Base-by-base conservation (phyloP, 2,888 invertebrate species). In the Chaetogeoica ovagalla region DNA sequence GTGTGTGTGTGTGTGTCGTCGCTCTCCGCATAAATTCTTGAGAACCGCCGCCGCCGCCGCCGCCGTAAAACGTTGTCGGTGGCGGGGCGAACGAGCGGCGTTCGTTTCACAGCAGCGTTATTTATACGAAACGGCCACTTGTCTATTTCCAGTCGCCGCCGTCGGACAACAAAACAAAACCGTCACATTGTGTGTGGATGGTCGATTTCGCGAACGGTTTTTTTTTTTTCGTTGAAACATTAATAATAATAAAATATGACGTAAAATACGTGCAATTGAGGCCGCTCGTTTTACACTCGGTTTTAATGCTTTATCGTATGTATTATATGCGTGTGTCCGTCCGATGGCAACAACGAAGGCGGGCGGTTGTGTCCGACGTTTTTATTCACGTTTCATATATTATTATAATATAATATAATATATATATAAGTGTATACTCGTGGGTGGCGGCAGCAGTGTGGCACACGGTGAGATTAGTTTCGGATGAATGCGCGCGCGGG, bases 381-480 rank as follows among this genome's bases (percentile, higher is more conserved):
- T 70, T 37, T 57, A 57, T 70, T 70, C 70, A 57, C 37, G 70
- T 70, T 70, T 57, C n/a, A 37, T 23, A 63, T 15, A 55, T 52
- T 48, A 21, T n/a, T 21, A 65, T 63, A 63, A 13, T 30, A 6
- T 21, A 13, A n/a, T 39, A 39, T 17, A 21, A n/a, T 48, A 21
- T n/a, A 69, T 9, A 9, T 7, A 43, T 43, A 43, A 7, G 9
- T 17, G n/a, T n/a, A n/a, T 57, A 48, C 17, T 72, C 72, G 72
- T 72, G 62, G 62, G 72, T 62, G 72, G 72, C 60, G 60, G 62
- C 30, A 30, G 30, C 30, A 59, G 62, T 48, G 72, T 48, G 60
- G 71, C 43, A 60, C 71, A 23, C 71, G 39, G 72, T 23, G 62
- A 63, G 62, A 62, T 73, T 73, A 37, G 73, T 73, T 37, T 63